Evolutionary conservation across 2,888 invertebrate species (phyloP).

Genomic region (Hybos culiciformis): DNA sequence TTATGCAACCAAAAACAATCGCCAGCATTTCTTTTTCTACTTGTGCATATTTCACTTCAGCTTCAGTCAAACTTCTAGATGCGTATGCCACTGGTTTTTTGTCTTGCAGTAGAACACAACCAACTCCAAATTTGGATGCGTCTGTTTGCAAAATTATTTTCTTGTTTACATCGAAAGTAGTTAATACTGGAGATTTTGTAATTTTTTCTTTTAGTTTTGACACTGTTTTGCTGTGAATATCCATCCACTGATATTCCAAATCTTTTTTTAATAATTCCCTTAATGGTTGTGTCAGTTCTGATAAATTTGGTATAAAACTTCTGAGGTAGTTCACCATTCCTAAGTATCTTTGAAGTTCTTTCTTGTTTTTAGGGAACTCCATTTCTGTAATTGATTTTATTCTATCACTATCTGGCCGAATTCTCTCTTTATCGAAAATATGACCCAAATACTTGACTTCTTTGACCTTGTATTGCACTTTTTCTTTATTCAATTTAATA

Average conservation of each 20-base stretch:
- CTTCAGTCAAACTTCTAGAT: slow-evolving; percentile 5
- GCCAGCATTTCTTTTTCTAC: slow-evolving; percentile 4
- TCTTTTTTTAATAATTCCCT: slow-evolving; percentile 17
- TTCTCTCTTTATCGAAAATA: slow-evolving; percentile 7
- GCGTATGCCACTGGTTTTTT: not conserved
- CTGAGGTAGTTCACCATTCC: slow-evolving; percentile 18
- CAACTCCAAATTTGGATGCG: not conserved
- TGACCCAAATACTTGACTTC: slow-evolving; percentile 19
- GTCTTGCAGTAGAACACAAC: slow-evolving; percentile 10
- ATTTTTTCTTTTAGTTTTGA: not conserved
- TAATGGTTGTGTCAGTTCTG: slow-evolving; percentile 8
- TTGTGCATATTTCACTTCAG: slow-evolving; percentile 6
- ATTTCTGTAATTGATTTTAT: slow-evolving; percentile 9
- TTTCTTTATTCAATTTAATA: slow-evolving; percentile 9
- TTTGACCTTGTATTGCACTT: slow-evolving; percentile 13
- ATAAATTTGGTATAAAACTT: slow-evolving; percentile 13
- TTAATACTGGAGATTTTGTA: not conserved
- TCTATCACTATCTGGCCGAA: slow-evolving; percentile 14
- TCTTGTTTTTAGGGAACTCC: slow-evolving; percentile 17
- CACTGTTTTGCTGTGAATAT: not conserved
- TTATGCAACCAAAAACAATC: slow-evolving; percentile 3
- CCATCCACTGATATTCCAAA: slow-evolving; percentile 12
- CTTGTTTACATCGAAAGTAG: not conserved
- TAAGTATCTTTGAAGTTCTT: slow-evolving; percentile 17
- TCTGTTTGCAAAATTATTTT: slow-evolving; percentile 9